A percentile compares a stretch with the other conserved stretches of the same genome.
Conservation (phyloP, 2,797 vertebrate genomes). For the Myripristis murdjan region DNA sequence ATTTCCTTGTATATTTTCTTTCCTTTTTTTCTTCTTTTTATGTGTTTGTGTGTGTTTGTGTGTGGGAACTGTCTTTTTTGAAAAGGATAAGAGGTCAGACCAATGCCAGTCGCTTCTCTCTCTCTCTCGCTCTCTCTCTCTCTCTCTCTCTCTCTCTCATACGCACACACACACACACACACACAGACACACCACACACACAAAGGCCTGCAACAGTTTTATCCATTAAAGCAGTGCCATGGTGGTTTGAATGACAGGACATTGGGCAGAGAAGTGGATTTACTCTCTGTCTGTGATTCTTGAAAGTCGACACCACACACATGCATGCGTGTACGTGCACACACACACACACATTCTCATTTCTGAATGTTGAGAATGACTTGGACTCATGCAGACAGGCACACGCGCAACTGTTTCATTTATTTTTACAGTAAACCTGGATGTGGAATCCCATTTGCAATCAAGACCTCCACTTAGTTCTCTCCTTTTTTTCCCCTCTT, state of each 20-base stretch:
- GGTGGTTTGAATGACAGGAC: conserved; percentile 30
- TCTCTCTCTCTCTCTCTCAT: conserved; percentile 20
- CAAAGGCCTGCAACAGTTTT: too few relatives aligned
- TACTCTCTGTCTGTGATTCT: not conserved
- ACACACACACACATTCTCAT: conserved; percentile 19
- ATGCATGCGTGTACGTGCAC: too few relatives aligned
- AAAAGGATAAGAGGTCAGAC: too few relatives aligned
- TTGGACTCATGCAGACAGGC: conserved; percentile 28
- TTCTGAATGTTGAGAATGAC: conserved; percentile 35
- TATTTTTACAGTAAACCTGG: conserved; percentile 72
- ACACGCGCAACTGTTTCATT: conserved; percentile 42
- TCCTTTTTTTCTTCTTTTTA: conserved; percentile 12
- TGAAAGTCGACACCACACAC: conserved; percentile 9
- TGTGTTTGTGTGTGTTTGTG: too few relatives aligned
- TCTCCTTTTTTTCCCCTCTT: not conserved
- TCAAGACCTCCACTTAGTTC: conserved; percentile 49
- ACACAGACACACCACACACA: not conserved
- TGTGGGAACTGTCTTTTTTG: too few relatives aligned
- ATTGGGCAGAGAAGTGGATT: conserved; percentile 28
- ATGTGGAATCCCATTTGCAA: conserved; percentile 66
- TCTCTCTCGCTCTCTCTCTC: conserved; percentile 17
- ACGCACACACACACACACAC: conserved; percentile 12
- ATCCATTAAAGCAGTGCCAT: conserved; percentile 9
- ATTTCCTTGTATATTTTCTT: not conserved
- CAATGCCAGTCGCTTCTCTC: not conserved